Conservation (phyloP, 2,113 vertebrate genomes). For the Formicarius rufipectus region DNA sequence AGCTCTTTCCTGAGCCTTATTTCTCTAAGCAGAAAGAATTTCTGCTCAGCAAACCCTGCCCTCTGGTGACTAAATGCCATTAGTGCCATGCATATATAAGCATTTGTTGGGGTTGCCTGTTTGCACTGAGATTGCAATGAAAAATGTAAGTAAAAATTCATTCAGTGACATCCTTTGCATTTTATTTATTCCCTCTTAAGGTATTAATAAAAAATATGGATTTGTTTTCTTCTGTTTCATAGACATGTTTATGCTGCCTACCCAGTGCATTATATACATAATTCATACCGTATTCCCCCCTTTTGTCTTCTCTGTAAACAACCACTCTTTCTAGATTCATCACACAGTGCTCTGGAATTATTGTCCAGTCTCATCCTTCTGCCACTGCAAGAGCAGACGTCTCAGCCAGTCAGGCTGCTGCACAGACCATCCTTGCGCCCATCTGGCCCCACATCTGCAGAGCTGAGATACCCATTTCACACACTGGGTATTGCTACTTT, state of each 20-base stretch:
- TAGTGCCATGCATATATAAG: neutral
- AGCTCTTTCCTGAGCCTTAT: neutral
- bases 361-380: neutral
- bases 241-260: neutral
- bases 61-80: slow-evolving; percentile 67
- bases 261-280: neutral
- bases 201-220: neutral
- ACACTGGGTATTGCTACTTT: neutral
- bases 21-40: neutral
- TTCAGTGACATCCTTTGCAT: neutral
- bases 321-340: neutral
- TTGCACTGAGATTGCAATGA: neutral
- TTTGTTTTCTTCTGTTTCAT: neutral
- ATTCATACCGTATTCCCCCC: neutral
- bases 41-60: slow-evolving; percentile 72
- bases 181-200: neutral
- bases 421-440: neutral
- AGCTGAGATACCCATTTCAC: neutral
- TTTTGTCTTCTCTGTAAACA: neutral
- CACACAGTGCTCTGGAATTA: neutral
- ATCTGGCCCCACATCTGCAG: neutral
- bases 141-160: neutral
- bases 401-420: neutral
- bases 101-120: neutral
- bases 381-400: neutral